Percentiles rank a stretch among this genome's conserved stretches.
These are phyloP conservation scores for Drosophila rubida DNA, from an alignment of 2,888 invertebrate genomes.

Conservation along the genomic window DNA sequence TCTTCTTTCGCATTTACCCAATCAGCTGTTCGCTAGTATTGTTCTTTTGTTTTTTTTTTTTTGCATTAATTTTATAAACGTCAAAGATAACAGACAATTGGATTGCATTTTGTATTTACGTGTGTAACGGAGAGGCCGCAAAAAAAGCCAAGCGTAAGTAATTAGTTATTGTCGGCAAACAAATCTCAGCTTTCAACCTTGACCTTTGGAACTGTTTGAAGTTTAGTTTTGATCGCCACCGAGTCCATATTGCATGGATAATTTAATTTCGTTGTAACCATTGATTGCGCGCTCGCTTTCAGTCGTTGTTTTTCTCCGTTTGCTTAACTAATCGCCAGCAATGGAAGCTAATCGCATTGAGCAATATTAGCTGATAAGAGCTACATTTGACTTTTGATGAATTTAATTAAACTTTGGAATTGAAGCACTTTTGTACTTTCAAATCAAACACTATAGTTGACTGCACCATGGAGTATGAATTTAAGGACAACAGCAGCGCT, in stretches of 20 bases:
- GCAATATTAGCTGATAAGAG: conserved; percentile 46
- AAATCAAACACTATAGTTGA: conserved; percentile 35
- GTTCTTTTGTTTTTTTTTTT: conserved; percentile 8
- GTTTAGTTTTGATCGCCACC: background rate
- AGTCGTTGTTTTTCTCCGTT: background rate
- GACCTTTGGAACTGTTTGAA: conserved; percentile 47
- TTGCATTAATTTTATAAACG: conserved; percentile 13
- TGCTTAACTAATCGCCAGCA: conserved; percentile 50
- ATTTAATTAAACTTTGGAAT: conserved; percentile 63
- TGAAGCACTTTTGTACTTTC: conserved; percentile 34
- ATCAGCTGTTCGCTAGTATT: conserved; percentile 49
- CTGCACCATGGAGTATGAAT: conserved; percentile 47
- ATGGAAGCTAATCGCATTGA: conserved; percentile 25
- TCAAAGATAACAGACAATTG: conserved; percentile 3
- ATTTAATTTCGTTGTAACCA: conserved; percentile 17
- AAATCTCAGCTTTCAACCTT: conserved; percentile 41
- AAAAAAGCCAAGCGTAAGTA: conserved; percentile 22
- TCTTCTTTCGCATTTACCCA: conserved; percentile 10
- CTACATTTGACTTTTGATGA: conserved; percentile 3
- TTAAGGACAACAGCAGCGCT: conserved; percentile 31
- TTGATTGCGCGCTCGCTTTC: background rate
- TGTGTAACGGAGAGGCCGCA: background rate
- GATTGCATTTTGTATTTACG: background rate
- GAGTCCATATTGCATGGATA: conserved; percentile 17
- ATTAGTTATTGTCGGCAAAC: background rate